Evolutionary conservation across 1,140 invertebrate genomes (phyloP).

Genomic region (Brachionus asplanchnoidis): DNA sequence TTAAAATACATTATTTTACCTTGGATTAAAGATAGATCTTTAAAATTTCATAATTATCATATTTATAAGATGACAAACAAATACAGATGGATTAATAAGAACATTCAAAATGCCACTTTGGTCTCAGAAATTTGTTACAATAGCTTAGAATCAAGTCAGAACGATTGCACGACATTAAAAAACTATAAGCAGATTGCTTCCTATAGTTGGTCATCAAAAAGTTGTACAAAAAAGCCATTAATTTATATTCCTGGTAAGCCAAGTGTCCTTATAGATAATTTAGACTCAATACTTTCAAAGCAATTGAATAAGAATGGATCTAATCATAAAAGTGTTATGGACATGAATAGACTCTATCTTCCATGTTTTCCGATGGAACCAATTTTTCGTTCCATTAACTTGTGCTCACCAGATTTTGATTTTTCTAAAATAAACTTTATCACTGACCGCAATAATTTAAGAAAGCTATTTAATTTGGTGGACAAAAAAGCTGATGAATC

Average conservation of each 20-base stretch:
- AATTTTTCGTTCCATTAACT: not conserved
- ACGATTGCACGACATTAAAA: not conserved
- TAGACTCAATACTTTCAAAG: not conserved
- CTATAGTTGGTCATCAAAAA: slow-evolving; percentile 10
- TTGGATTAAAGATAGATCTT: no score
- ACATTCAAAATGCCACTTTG: not conserved
- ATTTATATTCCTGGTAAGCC: not conserved
- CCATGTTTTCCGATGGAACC: not conserved
- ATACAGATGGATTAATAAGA: not conserved
- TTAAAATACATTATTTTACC: no score
- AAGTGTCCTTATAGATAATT: not conserved
- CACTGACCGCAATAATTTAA: slow-evolving; percentile 20
- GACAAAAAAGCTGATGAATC: not conserved
- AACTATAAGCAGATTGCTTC: not conserved
- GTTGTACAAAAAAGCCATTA: not conserved
- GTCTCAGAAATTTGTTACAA: not conserved
- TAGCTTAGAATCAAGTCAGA: not conserved
- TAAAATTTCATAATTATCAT: not conserved
- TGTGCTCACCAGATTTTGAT: not conserved
- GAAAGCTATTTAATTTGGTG: not conserved
- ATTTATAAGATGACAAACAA: not conserved
- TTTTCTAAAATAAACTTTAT: not conserved
- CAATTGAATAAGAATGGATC: not conserved
- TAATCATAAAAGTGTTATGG: not conserved
- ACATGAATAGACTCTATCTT: not conserved